Percentiles rank a stretch among this genome's conserved stretches.
phyloP scores from a whole-genome alignment of 2,797 vertebrate genomes.

The Microcaecilia unicolor region DNA sequence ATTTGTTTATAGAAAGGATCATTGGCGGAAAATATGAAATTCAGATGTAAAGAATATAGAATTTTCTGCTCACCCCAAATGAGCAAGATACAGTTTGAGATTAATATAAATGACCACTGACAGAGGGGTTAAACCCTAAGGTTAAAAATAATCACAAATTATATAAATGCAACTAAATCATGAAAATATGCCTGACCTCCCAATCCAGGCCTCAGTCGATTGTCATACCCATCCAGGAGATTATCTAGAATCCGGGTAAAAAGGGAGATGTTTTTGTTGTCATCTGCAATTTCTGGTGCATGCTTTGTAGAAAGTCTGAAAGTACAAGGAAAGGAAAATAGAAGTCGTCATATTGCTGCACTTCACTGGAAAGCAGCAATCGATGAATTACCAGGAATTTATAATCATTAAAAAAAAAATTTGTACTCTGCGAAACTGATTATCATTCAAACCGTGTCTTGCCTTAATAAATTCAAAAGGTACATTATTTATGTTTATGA shows the following conservation, averaged over 20 bases:
- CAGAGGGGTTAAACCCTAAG: too few species aligned
- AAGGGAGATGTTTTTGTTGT: conserved; percentile 93
- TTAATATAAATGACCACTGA: too few species aligned
- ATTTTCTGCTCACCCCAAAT: too few species aligned
- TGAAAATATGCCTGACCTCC: too few species aligned
- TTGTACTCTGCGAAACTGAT: too few species aligned
- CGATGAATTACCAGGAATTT: rapidly evolving
- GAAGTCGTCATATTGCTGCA: not conserved
- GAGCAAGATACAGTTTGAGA: too few species aligned
- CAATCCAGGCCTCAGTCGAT: conserved; percentile 86
- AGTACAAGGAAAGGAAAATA: not conserved
- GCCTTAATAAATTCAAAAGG: not conserved
- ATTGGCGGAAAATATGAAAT: too few species aligned
- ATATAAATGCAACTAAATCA: too few species aligned
- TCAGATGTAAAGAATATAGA: too few species aligned
- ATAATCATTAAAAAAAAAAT: not conserved
- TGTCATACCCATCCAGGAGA: conserved; percentile 93
- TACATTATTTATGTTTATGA: not conserved
- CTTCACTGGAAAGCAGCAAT: not conserved
- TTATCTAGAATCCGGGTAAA: conserved; percentile 93
- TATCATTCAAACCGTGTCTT: not conserved
- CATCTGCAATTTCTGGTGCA: conserved; percentile 81
- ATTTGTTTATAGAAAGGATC: too few species aligned
- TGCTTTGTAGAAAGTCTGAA: conserved; percentile 78
- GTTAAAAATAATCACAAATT: too few species aligned